Evolutionary conservation across 2,113 vertebrate species (phyloP), one percentile per base, ranked within the genome.

Genomic region (Lagenorhynchus albirostris): DNA sequence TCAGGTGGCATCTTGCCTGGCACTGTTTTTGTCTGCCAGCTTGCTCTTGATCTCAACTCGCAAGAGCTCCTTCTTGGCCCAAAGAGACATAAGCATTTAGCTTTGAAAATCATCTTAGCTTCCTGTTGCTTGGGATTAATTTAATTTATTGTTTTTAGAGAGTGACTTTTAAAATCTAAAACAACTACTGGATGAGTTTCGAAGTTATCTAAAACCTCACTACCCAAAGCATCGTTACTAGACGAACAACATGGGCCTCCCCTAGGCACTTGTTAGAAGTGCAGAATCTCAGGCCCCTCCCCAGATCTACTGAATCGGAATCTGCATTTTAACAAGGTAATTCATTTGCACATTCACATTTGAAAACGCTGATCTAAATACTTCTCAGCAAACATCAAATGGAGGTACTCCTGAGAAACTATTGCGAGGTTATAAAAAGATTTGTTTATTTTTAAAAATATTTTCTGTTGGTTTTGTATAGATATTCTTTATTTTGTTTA

Each of bases 151-250:
- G 79, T 87, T 96, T 85, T 58, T 29, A 63, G 53, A 84, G 50
- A 53, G 8, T 81, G 31, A 93, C 76, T 81, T 91, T 88, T 80
- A n/a, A 89, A 91, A 82, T 79, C n/a, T 81, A 96, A 91, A 95
- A 88, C 58, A 91, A 44, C 63, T 80, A 62, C 62, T 88, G 18
- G 71, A 18, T 60, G 25, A 36, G 33, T 82, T 74, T 70, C 29
- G 80, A 91, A 67, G 71, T 90, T 62, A 55, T 76, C 62, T 88
- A 62, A 73, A 93, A 79, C 25, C 68, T 87, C 70, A 14, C 17
- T 14, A 41, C 21, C 14, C 26, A 33, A 68, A 87, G 74, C 23
- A 41, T 58, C 20, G 0, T 29, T 79, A n/a, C 62, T 20, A 79
- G 38, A 79, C 8, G 60, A 79, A 47, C 41, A 68, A 73, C 20